Conservation (phyloP, 2,888 invertebrate genomes). For the Fabriciana adippe region DNA sequence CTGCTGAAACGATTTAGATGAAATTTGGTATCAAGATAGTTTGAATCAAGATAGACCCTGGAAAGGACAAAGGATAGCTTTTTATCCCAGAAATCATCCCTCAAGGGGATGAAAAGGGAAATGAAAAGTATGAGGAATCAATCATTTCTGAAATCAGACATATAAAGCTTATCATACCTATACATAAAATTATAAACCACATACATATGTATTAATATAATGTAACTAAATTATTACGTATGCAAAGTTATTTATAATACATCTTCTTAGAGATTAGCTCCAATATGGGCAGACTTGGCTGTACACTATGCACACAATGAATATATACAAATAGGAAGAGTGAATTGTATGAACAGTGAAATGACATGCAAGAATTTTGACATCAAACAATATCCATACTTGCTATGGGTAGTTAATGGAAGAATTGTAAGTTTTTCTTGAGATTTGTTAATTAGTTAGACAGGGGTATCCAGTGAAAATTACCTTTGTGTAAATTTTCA, state of each 20-base stretch:
- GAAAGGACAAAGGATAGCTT: too few species aligned
- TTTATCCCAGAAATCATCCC: too few species aligned
- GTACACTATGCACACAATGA: conserved; percentile 85
- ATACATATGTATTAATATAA: background rate
- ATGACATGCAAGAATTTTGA: conserved; percentile 90
- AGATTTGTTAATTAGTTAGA: background rate
- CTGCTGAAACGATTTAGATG: too few species aligned
- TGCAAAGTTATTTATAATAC: background rate
- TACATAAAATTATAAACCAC: too few species aligned
- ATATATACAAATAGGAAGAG: conserved; percentile 88
- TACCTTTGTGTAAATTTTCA: too few species aligned
- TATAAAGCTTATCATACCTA: too few species aligned
- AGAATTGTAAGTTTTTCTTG: conserved; percentile 84
- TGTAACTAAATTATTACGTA: background rate
- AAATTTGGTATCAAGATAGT: too few species aligned
- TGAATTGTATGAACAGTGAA: conserved; percentile 92
- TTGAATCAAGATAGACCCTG: too few species aligned
- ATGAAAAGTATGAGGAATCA: too few species aligned
- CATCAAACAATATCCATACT: conserved; percentile 93
- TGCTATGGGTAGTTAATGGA: conserved; percentile 94
- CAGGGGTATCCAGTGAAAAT: too few species aligned
- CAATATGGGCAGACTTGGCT: conserved; percentile 92
- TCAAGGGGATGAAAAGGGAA: too few species aligned
- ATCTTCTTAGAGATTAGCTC: conserved; percentile 84
- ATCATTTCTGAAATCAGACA: too few species aligned